Conservation (phyloP, 2,113 vertebrate species). For the Coreoperca whiteheadi region DNA sequence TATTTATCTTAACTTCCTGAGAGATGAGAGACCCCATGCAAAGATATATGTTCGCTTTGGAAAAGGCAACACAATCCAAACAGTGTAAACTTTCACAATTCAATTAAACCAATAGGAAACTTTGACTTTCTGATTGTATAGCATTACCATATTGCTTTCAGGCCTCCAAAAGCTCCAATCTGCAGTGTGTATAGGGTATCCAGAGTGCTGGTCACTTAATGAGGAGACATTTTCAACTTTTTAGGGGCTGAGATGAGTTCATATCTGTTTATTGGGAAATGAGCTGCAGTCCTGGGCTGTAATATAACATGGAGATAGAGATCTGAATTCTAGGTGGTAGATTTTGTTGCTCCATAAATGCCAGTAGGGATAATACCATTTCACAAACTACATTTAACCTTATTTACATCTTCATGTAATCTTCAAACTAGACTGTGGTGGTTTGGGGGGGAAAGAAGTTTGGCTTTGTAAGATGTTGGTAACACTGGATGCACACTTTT, state of each 20-base stretch:
- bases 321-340: constrained; percentile 40
- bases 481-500: constrained; percentile 30
- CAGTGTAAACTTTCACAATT: constrained; percentile 39
- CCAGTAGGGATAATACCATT: constrained; percentile 22
- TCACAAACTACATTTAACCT: constrained; percentile 30
- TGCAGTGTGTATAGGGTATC: not conserved
- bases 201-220: constrained; percentile 4
- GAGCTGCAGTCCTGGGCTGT: constrained; percentile 66
- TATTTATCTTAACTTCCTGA: constrained; percentile 56
- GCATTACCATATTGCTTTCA: constrained; percentile 16
- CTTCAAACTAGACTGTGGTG: constrained; percentile 22
- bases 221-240: constrained; percentile 11
- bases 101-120: constrained; percentile 26
- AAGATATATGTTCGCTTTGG: constrained; percentile 29
- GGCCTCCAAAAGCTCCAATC: constrained; percentile 3
- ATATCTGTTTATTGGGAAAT: constrained; percentile 25
- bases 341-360: constrained; percentile 44
- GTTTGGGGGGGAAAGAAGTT: constrained; percentile 27
- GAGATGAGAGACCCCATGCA: constrained; percentile 44
- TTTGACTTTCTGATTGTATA: constrained; percentile 14
- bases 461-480: constrained; percentile 52
- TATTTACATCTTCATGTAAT: constrained; percentile 43
- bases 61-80: constrained; percentile 34
- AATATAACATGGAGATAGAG: constrained; percentile 20
- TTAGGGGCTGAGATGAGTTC: constrained; percentile 14